Evolutionary conservation across 2,113 vertebrate species (phyloP).

Genomic region (Glareola pratincola): DNA sequence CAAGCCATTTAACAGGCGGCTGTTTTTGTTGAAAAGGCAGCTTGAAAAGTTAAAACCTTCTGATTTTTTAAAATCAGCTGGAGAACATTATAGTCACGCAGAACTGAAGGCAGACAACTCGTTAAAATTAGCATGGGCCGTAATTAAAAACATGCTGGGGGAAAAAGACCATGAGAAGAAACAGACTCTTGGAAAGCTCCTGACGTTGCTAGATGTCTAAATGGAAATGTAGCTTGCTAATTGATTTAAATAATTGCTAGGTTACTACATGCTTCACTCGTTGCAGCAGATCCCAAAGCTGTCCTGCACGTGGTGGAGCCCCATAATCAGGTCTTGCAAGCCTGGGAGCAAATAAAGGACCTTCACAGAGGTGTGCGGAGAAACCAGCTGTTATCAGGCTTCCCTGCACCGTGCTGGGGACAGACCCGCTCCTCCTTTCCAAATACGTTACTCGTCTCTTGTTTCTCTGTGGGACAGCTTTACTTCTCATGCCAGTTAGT

Average conservation of each 20-base stretch:
- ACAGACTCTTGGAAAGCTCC: constrained; percentile 45
- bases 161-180: constrained; percentile 44
- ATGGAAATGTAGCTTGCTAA: constrained; percentile 43
- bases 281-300: neutral
- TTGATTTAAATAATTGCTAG: constrained; percentile 15
- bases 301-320: neutral
- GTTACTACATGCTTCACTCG: neutral
- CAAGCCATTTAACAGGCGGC: constrained; percentile 12
- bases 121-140: constrained; percentile 44
- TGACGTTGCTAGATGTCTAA: constrained; percentile 9
- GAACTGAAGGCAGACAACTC: constrained; percentile 60
- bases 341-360: neutral
- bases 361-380: neutral
- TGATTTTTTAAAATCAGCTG: constrained; percentile 62
- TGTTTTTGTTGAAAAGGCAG: constrained; percentile 44
- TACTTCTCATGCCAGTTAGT: neutral
- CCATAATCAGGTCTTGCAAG: neutral
- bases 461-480: neutral
- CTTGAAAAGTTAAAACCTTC: constrained; percentile 66
- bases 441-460: neutral
- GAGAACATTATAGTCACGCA: constrained; percentile 50
- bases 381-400: neutral
- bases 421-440: neutral
- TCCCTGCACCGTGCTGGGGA: neutral
- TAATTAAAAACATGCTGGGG: constrained; percentile 61